These are phyloP conservation scores for Dryas iulia DNA, from an alignment of 1,140 invertebrate species.

Conservation along the genomic window DNA sequence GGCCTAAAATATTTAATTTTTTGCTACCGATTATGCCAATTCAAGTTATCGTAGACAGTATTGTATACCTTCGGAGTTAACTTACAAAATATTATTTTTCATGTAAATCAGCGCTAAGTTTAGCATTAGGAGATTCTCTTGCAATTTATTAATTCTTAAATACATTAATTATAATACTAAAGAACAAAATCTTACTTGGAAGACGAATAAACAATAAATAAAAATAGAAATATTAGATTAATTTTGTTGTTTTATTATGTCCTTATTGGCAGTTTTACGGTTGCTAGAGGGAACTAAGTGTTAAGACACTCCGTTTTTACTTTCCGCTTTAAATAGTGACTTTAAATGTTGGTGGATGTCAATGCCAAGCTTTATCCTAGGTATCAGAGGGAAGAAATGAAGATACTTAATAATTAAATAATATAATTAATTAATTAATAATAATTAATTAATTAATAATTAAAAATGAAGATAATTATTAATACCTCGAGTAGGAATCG, in stretches of 20 bases:
- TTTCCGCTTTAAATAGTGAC: no score
- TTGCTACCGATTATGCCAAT: no score
- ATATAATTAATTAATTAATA: no score
- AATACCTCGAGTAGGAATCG: background rate
- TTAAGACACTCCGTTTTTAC: no score
- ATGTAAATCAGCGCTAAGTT: slow-evolving; percentile 62
- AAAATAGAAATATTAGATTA: slow-evolving; percentile 75
- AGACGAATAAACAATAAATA: slow-evolving; percentile 77
- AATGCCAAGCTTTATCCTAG: no score
- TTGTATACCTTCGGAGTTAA: slow-evolving; percentile 14
- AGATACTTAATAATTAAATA: no score
- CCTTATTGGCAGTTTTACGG: background rate
- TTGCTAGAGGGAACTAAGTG: no score
- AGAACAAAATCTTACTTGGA: slow-evolving; percentile 68
- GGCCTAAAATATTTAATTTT: no score
- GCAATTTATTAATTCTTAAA: slow-evolving; percentile 72
- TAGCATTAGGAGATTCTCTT: slow-evolving; percentile 71
- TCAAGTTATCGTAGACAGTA: background rate
- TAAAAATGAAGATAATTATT: background rate
- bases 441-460: no score
- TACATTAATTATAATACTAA: slow-evolving; percentile 54
- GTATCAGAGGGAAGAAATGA: no score
- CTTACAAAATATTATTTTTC: slow-evolving; percentile 51
- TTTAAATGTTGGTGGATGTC: no score
- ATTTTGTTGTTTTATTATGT: slow-evolving; percentile 58